A percentile compares a stretch with the other conserved stretches of the same genome.
These are phyloP conservation scores for Synanthedon myopaeformis DNA, from an alignment of 2,888 invertebrate genomes.

Conservation along the genomic window DNA sequence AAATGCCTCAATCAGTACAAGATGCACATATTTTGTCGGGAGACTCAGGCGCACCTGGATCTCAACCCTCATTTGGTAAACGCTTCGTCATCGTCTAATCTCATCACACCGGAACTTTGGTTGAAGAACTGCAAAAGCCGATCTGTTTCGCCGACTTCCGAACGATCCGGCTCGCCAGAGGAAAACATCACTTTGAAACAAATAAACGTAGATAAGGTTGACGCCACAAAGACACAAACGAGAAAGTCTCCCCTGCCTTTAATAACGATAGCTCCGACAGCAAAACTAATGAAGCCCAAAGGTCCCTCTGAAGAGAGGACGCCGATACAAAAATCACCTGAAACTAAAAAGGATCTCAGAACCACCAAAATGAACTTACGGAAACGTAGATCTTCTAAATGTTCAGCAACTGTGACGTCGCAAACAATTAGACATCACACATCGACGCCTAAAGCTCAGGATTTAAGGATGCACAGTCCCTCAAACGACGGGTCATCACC, in stretches of 20 bases:
- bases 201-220: conserved; percentile 27
- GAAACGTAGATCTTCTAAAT: conserved; percentile 55
- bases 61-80: conserved; percentile 80
- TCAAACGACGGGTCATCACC: conserved; percentile 50
- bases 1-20: conserved; percentile 96
- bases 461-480: conserved; percentile 54
- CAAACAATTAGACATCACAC: conserved; percentile 44
- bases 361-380: conserved; percentile 56
- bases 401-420: conserved; percentile 55
- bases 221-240: conserved; percentile 24
- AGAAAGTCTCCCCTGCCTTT: conserved; percentile 71
- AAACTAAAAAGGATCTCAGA: conserved; percentile 50
- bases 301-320: conserved; percentile 39
- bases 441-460: conserved; percentile 57
- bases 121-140: conserved; percentile 81
- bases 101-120: conserved; percentile 94
- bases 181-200: conserved; percentile 32
- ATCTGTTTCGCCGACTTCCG: conserved; percentile 71
- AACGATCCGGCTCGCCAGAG: conserved; percentile 68
- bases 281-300: conserved; percentile 72
- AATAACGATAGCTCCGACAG: conserved; percentile 75
- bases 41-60: conserved; percentile 91
- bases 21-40: conserved; percentile 96
- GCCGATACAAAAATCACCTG: conserved; percentile 45
- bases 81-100: conserved; percentile 56